These are phyloP conservation scores for Noctua comes DNA, from an alignment of 2,888 invertebrate genomes.

Conservation along the genomic window DNA sequence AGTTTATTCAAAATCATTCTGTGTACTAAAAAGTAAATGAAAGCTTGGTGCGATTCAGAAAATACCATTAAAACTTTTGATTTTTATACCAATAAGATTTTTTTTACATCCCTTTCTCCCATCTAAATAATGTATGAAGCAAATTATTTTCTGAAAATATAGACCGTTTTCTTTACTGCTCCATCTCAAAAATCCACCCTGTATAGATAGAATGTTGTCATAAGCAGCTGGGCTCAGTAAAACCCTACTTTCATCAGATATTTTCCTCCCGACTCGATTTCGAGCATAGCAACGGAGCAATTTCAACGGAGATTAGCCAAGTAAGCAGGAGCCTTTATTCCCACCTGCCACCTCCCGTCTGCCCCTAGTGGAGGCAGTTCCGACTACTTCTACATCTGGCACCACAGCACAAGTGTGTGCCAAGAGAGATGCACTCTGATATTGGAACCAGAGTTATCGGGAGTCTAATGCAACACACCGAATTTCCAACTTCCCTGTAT, in stretches of 20 bases:
- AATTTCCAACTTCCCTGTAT: too few relatives aligned
- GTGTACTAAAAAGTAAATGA: slow-evolving; percentile 90
- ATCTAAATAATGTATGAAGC: not conserved
- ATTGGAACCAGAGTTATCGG: too few relatives aligned
- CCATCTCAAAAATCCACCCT: not conserved
- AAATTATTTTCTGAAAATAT: not conserved
- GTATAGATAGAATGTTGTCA: not conserved
- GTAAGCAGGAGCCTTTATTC: not conserved
- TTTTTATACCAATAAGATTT: slow-evolving; percentile 90
- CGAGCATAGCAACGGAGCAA: not conserved
- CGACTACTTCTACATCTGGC: not conserved
- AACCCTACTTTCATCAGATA: not conserved
- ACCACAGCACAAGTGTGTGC: not conserved
- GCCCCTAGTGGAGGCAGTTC: not conserved
- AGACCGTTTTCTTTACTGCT: not conserved
- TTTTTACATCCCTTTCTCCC: slow-evolving; percentile 72
- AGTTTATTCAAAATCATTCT: slow-evolving; percentile 89
- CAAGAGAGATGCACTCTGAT: too few relatives aligned
- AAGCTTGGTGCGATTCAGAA: slow-evolving; percentile 91
- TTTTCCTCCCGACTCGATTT: not conserved
- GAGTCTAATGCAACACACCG: too few relatives aligned
- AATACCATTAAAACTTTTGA: slow-evolving; percentile 91
- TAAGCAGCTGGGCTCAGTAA: not conserved
- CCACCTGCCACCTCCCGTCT: not conserved
- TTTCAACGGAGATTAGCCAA: not conserved